A percentile compares a stretch with the other conserved stretches of the same genome.
Evolutionary conservation across 1,140 invertebrate genomes (phyloP).

Genomic region (Brachionus manjavacas): DNA sequence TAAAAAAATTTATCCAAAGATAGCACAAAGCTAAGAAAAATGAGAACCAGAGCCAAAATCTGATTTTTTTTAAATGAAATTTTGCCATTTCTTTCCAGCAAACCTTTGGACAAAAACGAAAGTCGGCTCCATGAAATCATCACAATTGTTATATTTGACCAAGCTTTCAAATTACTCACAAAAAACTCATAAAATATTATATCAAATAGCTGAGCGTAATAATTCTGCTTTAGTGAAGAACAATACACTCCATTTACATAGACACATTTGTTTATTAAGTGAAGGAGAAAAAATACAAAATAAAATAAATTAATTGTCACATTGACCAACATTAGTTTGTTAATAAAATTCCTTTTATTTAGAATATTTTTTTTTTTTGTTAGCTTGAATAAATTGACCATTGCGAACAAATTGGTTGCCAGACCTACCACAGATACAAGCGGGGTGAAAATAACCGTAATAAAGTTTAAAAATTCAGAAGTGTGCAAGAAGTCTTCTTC

Average conservation of each 20-base stretch:
- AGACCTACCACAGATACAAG: background rate
- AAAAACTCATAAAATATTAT: background rate
- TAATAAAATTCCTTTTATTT: background rate
- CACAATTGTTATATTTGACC: background rate
- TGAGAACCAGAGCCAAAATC: background rate
- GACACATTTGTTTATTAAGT: background rate
- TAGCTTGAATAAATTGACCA: background rate
- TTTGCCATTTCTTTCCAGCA: background rate
- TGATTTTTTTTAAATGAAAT: background rate
- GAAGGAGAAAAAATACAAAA: background rate
- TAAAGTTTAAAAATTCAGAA: background rate
- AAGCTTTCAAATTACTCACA: background rate
- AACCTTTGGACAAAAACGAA: background rate
- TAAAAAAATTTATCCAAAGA: background rate
- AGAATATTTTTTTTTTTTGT: background rate
- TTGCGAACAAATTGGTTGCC: background rate
- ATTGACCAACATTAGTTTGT: background rate
- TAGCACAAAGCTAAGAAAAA: background rate
- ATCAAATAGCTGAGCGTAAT: background rate
- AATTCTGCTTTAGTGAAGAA: background rate
- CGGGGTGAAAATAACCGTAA: background rate
- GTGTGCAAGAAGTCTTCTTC: background rate
- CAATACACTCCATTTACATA: background rate
- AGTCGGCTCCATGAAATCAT: background rate
- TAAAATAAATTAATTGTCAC: background rate